These are phyloP conservation scores for Hippopotamyrus pictus DNA, from an alignment of 2,797 vertebrate genomes.

Conservation along the genomic window DNA sequence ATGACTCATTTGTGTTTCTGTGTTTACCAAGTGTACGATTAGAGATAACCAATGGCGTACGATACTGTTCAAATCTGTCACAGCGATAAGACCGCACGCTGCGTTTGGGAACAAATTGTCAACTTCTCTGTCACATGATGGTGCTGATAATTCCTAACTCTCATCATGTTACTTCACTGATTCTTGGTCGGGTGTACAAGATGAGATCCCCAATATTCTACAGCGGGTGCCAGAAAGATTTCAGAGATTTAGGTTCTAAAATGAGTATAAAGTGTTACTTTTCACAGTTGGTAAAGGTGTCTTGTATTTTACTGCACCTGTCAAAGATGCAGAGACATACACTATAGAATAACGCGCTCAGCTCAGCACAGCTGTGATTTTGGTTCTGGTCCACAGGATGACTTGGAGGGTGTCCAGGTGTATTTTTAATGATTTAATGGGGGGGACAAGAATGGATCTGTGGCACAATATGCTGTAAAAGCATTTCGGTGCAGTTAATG, in stretches of 20 bases:
- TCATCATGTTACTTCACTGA: constrained; percentile 34
- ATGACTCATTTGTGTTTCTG: constrained; percentile 22
- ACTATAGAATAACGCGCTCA: background rate
- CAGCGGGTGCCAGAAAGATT: background rate
- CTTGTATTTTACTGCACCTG: background rate
- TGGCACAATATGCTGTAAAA: background rate
- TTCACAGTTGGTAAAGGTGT: background rate
- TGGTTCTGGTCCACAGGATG: background rate
- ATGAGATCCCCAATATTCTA: background rate
- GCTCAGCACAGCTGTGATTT: background rate
- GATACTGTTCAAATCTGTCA: constrained; percentile 31
- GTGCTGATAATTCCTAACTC: constrained; percentile 23
- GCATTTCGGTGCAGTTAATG: background rate
- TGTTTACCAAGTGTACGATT: constrained; percentile 2
- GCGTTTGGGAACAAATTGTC: background rate
- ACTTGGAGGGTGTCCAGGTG: background rate
- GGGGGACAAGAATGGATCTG: constrained; percentile 37
- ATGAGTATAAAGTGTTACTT: background rate
- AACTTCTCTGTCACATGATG: constrained; percentile 29
- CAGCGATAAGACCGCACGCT: constrained; percentile 27
- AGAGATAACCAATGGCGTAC: constrained; percentile 7
- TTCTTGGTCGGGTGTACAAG: background rate
- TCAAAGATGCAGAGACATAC: background rate
- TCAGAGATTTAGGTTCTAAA: background rate
- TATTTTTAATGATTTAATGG: constrained; percentile 13